These are phyloP conservation scores for Folsomia candida DNA, from an alignment of 2,888 invertebrate species.

Conservation along the genomic window DNA sequence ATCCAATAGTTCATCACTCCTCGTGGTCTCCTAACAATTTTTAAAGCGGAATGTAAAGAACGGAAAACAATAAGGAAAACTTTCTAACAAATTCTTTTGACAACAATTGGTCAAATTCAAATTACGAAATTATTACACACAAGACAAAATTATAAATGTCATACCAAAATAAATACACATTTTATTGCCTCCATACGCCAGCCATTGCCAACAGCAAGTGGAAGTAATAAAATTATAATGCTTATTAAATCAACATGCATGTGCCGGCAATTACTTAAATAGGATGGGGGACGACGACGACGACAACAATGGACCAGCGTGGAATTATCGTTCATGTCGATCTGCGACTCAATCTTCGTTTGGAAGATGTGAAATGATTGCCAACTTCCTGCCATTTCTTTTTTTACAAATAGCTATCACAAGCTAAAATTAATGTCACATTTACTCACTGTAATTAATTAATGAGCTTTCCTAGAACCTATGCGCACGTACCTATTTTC, in stretches of 20 bases:
- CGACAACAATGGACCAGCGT: background rate
- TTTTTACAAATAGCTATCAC: background rate
- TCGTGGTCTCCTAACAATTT: too few relatives aligned
- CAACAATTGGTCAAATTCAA: background rate
- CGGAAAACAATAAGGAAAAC: conserved; percentile 18
- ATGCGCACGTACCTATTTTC: too few relatives aligned
- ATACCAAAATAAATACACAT: background rate
- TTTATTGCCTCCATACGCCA: background rate
- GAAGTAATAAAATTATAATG: background rate
- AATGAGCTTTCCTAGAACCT: too few relatives aligned
- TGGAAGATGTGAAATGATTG: background rate
- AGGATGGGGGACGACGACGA: background rate
- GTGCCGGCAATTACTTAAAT: background rate
- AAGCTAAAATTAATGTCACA: background rate
- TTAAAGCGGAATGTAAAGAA: background rate
- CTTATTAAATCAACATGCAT: background rate
- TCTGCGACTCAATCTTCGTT: background rate
- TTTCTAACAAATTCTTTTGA: conserved; percentile 12
- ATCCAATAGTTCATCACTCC: background rate
- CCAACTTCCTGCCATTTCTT: background rate
- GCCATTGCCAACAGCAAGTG: background rate
- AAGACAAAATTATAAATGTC: background rate
- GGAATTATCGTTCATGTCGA: background rate
- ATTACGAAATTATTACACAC: background rate
- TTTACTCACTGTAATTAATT: too few relatives aligned